Evolutionary conservation across 2,797 vertebrate genomes (phyloP).

Genomic region (Spea hammondii): DNA sequence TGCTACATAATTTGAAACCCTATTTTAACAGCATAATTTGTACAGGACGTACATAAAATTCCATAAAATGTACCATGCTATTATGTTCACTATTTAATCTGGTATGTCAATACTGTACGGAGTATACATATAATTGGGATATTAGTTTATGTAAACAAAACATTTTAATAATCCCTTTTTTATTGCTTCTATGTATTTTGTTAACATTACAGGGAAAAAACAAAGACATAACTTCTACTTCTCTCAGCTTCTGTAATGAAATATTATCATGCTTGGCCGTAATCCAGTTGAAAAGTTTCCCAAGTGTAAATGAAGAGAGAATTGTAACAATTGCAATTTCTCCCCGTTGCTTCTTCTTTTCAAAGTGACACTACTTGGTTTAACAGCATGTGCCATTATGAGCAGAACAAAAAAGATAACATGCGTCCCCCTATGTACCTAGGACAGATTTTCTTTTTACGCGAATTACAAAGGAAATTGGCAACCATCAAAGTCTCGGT

Average conservation of each 20-base stretch:
- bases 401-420: slow-evolving; percentile 32
- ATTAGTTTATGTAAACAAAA: slow-evolving; percentile 11
- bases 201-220: slow-evolving; percentile 22
- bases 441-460: slow-evolving; percentile 29
- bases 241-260: slow-evolving; percentile 32
- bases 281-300: slow-evolving; percentile 41
- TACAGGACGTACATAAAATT: too few relatives aligned
- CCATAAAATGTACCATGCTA: too few relatives aligned
- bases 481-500: slow-evolving; percentile 11
- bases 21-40: too few relatives aligned
- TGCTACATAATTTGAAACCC: too few relatives aligned
- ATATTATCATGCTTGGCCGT: slow-evolving; percentile 41
- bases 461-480: slow-evolving; percentile 22
- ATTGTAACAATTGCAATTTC: slow-evolving; percentile 44
- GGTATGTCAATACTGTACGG: neutral
- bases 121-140: neutral
- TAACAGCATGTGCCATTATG: slow-evolving; percentile 40
- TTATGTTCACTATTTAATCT: too few relatives aligned
- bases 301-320: slow-evolving; percentile 50
- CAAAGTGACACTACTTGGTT: slow-evolving; percentile 34
- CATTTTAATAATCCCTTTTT: slow-evolving; percentile 24
- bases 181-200: slow-evolving; percentile 18
- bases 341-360: slow-evolving; percentile 37
- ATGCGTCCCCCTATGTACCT: slow-evolving; percentile 22
- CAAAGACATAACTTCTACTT: slow-evolving; percentile 32